phyloP scores from a whole-genome alignment of 2,888 invertebrate genomes.

The Andrena haemorrhoa region DNA sequence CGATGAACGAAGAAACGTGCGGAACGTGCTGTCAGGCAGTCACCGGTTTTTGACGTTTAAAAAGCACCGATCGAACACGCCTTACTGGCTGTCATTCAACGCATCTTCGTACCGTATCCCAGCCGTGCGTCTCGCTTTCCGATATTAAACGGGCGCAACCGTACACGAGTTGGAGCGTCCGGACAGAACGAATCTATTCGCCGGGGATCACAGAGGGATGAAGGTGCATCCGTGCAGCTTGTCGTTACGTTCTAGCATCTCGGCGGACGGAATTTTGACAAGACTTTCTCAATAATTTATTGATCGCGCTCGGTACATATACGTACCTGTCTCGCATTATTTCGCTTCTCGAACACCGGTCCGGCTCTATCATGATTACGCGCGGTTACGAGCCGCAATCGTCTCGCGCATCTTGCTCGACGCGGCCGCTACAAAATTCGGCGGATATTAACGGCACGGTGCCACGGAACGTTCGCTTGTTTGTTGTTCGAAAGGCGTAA shows the following conservation, averaged over 20 bases:
- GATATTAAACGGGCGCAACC: slow-evolving; percentile 21
- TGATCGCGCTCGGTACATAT: slow-evolving; percentile 73
- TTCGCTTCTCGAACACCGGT: slow-evolving; percentile 68
- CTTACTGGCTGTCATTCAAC: slow-evolving; percentile 57
- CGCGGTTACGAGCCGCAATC: background rate
- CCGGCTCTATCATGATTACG: slow-evolving; percentile 35
- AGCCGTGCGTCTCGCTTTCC: slow-evolving; percentile 29
- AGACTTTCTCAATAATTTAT: slow-evolving; percentile 77
- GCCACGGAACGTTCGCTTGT: slow-evolving; percentile 45
- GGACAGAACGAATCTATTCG: background rate
- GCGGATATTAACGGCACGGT: slow-evolving; percentile 44
- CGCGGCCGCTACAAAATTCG: slow-evolving; percentile 37
- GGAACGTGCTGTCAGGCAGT: background rate
- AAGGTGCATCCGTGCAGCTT: background rate
- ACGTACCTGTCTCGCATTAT: slow-evolving; percentile 74
- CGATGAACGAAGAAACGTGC: background rate
- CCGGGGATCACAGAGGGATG: background rate
- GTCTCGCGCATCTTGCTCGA: slow-evolving; percentile 35
- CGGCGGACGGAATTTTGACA: slow-evolving; percentile 48
- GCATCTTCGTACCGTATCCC: slow-evolving; percentile 22
- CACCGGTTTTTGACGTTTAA: slow-evolving; percentile 30
- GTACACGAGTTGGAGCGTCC: background rate
- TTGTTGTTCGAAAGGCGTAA: slow-evolving; percentile 59
- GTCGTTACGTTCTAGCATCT: background rate
- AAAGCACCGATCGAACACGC: slow-evolving; percentile 50